Base-by-base conservation (phyloP, 2,113 vertebrate species). In the Shinisaurus crocodilurus region DNA sequence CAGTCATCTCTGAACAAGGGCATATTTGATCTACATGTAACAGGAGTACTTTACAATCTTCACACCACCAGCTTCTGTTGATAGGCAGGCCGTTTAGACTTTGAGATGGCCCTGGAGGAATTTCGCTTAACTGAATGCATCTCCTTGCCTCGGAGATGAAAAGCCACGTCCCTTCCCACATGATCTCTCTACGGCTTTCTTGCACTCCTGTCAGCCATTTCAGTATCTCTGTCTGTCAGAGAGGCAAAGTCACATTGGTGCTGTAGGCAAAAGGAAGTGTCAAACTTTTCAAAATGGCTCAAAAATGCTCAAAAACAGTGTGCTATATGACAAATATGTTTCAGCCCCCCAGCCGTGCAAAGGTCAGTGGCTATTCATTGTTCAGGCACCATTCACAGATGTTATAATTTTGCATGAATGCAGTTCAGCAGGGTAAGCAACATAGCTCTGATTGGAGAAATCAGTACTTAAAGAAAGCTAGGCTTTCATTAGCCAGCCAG, bases 21-120 rank as follows among this genome's bases (percentile, higher is more conserved):
- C 40, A 80, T 48, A 89, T 93, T 94, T 95, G 92, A 96, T 94
- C 92, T 95, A 88, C 77, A 74, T 80, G 87, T 89, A 91, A 90
- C 48, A 82, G 34, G 70, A 90, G 74, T 86, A 91, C 79, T 94
- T 91, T 87, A 69, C 87, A 95, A 81, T 84, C 87, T 91, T 94
- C 92, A 93, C 88, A 92, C 40, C 91, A 76, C 65, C 45, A 37
- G 70, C 70, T 93, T 90, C 16, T 43, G 0, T n/a, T 95, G 95
- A 94, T 89, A 75, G 93, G 91, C 94, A 94, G 89, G 75, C 90
- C 16, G 0, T 86, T 92, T 50, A 91, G 79, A 86, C 87, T 96
- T 92, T 85, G 87, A 93, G 93, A 3, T 70, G 93, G 86, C 94
- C 93, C 90, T 96, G 87, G 85, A 95, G 95, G 92, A 95, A 94